Base-by-base conservation (phyloP, 2,888 invertebrate genomes). In the Trachelus iudaicus region DNA sequence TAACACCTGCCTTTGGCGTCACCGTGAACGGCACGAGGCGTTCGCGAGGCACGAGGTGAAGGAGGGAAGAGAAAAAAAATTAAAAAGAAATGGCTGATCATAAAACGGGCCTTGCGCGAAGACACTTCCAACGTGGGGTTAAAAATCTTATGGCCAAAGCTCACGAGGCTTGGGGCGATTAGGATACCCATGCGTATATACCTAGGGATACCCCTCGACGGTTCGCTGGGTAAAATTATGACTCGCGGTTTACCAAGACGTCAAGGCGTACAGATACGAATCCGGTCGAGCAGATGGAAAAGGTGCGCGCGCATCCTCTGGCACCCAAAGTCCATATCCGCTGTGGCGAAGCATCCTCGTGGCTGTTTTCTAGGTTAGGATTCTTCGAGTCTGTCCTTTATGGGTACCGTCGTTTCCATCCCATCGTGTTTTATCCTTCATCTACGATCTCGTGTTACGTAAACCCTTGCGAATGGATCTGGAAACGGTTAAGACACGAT, bases 1-100 rank as follows among this genome's bases (percentile, higher is more conserved):
- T 85, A 87, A 80, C 90, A 89, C 90, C 90, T 90, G 90, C 87
- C 85, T 56, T 85, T 81, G 81, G 85, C 85, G 87, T 85, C 88
- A 83, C 84, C 80, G 86, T 69, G 13, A 33, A 30, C 69, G 33
- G 31, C 69, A 33, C 71, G 56, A 56, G 56, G 56, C 56, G 56
- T 23, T 76, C 75, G 79, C 76, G 79, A 69, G 79, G 75, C 68
- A 40, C 30, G 35, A 31, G 33, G 77, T 71, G 34, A 37, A 34
- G 69, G 37, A 40, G 40, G n/a, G 35, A 30, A 6, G 30, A 13
- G 31, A 81, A 81, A 81, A 37, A 35, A 35, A 12, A 35, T 79
- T 79, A 81, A 81, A 80, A 69, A 76, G 79, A 80, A 69, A 76
- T 81, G 76, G 73, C 73, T 77, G 77, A 77, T 77, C 56, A 40